A percentile compares a stretch with the other conserved stretches of the same genome.
These are phyloP conservation scores for Aquatica leii DNA, from an alignment of 2,888 invertebrate species.

Conservation along the genomic window DNA sequence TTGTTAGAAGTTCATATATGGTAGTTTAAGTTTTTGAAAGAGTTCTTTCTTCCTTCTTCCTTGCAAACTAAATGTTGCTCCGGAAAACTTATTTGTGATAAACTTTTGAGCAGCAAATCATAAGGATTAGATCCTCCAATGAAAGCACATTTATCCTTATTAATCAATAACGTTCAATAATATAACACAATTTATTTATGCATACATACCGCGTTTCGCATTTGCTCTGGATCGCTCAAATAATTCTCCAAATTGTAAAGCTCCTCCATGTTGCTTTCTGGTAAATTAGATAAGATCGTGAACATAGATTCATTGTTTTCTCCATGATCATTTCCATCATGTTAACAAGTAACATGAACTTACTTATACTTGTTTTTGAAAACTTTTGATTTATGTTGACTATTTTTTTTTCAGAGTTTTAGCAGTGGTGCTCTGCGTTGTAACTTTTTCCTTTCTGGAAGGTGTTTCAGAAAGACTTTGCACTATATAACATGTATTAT, in stretches of 20 bases:
- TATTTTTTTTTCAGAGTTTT: no score
- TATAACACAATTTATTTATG: no score
- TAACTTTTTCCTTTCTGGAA: neutral
- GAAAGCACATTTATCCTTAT: neutral
- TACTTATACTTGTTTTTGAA: no score
- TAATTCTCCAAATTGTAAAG: neutral
- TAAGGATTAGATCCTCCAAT: neutral
- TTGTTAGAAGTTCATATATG: constrained; percentile 2
- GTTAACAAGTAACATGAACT: no score
- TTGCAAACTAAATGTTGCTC: neutral
- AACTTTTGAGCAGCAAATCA: neutral
- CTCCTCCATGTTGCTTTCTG: neutral
- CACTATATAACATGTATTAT: neutral
- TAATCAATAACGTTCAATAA: no score
- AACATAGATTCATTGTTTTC: constrained; percentile 2
- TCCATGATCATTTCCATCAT: neutral
- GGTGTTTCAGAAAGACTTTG: neutral
- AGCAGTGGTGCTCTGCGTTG: no score
- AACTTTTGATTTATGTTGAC: no score
- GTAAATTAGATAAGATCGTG: neutral
- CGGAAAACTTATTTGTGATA: neutral
- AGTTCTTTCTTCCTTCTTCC: constrained; percentile 3
- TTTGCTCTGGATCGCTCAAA: neutral
- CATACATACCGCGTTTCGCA: constrained; percentile 3
- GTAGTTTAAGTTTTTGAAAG: neutral